These are phyloP conservation scores for Xenopus tropicalis DNA, from an alignment of 2,113 vertebrate genomes.

Conservation along the genomic window UCB_Xtro_10.0 CM004445.2:99370501-99371000, in stretches of 20 bases:
- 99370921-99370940: too few relatives aligned
- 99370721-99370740: not conserved
- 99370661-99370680: not conserved
- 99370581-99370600: not conserved
- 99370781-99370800: conserved; percentile 36
- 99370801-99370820: conserved; percentile 35
- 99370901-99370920: not conserved
- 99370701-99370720: not conserved
- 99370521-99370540: too few relatives aligned
- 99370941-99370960: too few relatives aligned
- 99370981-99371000: too few relatives aligned
- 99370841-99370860: not conserved
- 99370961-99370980: too few relatives aligned
- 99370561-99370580: not conserved
- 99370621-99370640: not conserved
- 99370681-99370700: not conserved
- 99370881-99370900: not conserved
- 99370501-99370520: not conserved
- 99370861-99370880: not conserved
- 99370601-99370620: conserved; percentile 20
- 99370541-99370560: too few relatives aligned
- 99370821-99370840: not conserved
- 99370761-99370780: conserved; percentile 12
- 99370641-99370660: not conserved
- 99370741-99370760: not conserved